Evolutionary conservation across 2,797 vertebrate genomes (phyloP), one percentile per base, ranked within the genome.

Genomic region (Cygnus olor): DNA sequence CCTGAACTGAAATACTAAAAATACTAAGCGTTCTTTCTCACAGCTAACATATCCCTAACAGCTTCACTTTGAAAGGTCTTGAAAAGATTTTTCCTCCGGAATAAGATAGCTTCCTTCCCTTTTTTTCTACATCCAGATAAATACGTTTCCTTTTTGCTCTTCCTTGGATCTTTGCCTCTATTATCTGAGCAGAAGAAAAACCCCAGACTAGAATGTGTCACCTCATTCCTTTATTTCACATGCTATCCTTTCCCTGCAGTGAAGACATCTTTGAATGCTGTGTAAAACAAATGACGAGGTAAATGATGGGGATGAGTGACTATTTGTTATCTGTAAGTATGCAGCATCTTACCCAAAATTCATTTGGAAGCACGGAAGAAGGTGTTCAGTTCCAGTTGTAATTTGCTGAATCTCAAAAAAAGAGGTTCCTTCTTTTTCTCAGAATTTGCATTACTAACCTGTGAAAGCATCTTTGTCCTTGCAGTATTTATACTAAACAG

Each of bases 131-230:
- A 66, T 16, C n/a, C 30, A 28, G 15, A 44, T 44, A 21, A 74
- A 27, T 25, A 10, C 36, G 10, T 36, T 63, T 22, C 36, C 58
- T 68, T 69, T 85, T 58, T 58, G 18, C 47, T 88, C n/a, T 53
- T 53, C 60, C 61, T 21, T 34, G 5, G 45, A 54, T 60, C 40
- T 63, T 65, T 81, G 27, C 20, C 36, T 49, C 6, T 12, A 36
- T 49, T 30, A 61, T 5, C n/a, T 53, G 30, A 81, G 51, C 27
- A 71, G 65, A 70, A 57, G 9, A 72, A 16, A 16, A 84, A 38
- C 27, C 40, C 30, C 63, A 56, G 30, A 65, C 32, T 10, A 2
- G 3, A 36, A 27, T 0, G 2, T 8, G 14, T 30, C 16, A 0
- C 57, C 54, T 49, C 44, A 20, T 17, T 60, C 28, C 25, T 79